phyloP scores from a whole-genome alignment of 2,797 vertebrate genomes.

The Zalophus californianus region DNA sequence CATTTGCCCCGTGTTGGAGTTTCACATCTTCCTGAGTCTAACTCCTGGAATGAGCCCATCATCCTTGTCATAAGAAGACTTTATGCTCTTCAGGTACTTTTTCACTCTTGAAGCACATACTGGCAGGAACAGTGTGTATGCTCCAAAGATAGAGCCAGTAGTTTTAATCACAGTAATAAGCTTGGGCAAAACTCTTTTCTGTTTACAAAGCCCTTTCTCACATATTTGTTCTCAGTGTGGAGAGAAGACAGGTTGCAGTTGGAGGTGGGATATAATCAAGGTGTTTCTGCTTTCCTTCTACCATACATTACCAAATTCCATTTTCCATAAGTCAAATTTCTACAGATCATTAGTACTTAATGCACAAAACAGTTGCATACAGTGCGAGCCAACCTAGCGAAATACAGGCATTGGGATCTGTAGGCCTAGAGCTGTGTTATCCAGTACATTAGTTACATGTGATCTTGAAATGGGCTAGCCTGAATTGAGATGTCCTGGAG shows the following conservation, averaged over 20 bases:
- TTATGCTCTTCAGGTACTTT: background rate
- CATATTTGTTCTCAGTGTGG: background rate
- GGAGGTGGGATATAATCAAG: background rate
- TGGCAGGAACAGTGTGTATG: background rate
- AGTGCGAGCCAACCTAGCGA: background rate
- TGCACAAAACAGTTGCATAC: background rate
- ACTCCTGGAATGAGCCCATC: background rate
- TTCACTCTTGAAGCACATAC: background rate
- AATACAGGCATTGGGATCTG: background rate
- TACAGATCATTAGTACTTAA: background rate
- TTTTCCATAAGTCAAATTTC: background rate
- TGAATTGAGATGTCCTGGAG: background rate
- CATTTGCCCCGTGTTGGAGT: background rate
- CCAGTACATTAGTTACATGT: background rate
- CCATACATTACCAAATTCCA: background rate
- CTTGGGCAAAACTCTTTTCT: slow-evolving; percentile 9
- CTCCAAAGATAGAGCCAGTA: background rate
- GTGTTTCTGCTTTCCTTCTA: background rate
- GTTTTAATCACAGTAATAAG: slow-evolving; percentile 12
- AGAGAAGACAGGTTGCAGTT: background rate
- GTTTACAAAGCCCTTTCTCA: background rate
- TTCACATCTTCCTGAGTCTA: background rate
- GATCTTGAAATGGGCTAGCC: background rate
- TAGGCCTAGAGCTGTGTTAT: background rate
- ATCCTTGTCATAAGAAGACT: background rate